Conservation (phyloP, 2,113 vertebrate genomes). For the Pluvialis apricaria region DNA sequence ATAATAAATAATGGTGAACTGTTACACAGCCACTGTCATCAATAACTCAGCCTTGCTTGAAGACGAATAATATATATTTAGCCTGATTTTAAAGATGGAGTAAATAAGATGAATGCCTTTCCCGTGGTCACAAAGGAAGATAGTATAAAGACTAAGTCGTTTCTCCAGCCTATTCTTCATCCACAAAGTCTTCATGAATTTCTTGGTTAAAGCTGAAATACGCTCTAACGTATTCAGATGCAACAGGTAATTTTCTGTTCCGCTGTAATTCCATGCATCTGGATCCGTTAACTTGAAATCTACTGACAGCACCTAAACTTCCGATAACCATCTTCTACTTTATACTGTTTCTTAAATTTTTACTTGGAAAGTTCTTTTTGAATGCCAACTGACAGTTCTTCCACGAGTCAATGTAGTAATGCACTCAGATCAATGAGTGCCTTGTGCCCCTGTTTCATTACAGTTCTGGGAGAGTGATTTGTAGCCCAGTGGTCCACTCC, state of each 20-base stretch:
- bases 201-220: background rate
- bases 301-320: background rate
- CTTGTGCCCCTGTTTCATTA: background rate
- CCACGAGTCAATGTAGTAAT: background rate
- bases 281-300: background rate
- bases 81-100: constrained; percentile 4
- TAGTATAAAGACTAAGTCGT: background rate
- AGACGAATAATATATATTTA: constrained; percentile 11
- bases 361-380: background rate
- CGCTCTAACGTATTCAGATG: background rate
- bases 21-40: background rate
- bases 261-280: background rate
- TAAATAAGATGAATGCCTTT: constrained; percentile 42
- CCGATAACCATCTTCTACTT: background rate
- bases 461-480: background rate
- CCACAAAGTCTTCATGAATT: background rate
- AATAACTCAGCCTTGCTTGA: constrained; percentile 14
- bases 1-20: constrained; percentile 42
- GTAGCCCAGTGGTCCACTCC: background rate
- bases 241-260: background rate
- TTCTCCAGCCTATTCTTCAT: constrained; percentile 8
- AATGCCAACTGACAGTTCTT: background rate
- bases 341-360: background rate
- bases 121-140: background rate
- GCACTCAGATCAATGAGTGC: accelerated